Evolutionary conservation across 2,113 vertebrate species (phyloP), one percentile per base, ranked within the genome.

Genomic region (Macquaria australasica): DNA sequence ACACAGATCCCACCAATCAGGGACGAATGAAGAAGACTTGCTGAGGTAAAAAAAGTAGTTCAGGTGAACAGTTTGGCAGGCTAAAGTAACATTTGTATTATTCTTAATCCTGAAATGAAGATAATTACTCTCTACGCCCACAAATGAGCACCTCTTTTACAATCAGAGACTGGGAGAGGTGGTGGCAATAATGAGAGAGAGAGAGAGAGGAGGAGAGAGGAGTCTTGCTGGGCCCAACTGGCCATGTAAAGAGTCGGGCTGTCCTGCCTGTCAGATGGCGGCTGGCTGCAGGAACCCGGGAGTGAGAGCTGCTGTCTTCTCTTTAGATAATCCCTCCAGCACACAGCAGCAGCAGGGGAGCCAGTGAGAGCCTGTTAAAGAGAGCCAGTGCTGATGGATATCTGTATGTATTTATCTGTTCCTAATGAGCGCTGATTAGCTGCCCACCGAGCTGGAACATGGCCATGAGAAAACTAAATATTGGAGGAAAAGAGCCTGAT

Each of bases 171-270:
- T 8, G 53, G 15, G 69, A 63, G 73, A 6, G 23, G n/a, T 28
- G 39, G 48, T 60, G 28, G 73, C 37, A 23, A 66, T 4, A 5
- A 43, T 50, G 45, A 51, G 67, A 21, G 37, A 5, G 34, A 5
- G 34, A 5, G 34, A 5, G 77, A 58, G 41, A 5, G 34, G 3
- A 3, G 3, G 34, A 5, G 77, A 58, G 41, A 63, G 94, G 94
- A 86, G 84, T 95, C 96, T 96, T 96, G 96, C 96, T 97, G 96
- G 94, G 96, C 95, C 94, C 95, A 96, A 97, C 95, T 96, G 96
- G 93, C 94, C 96, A 93, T 96, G 95, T 95, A 93, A 96, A 96
- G 95, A 95, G 95, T 91, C 85, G 89, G 94, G 93, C 90, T 88
- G 91, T 94, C 93, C 92, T 91, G 91, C 91, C 91, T 92, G 91